A percentile compares a stretch with the other conserved stretches of the same genome.
Conservation (phyloP, 1,140 invertebrate species). For the Cyrtorhinus lividipennis region DNA sequence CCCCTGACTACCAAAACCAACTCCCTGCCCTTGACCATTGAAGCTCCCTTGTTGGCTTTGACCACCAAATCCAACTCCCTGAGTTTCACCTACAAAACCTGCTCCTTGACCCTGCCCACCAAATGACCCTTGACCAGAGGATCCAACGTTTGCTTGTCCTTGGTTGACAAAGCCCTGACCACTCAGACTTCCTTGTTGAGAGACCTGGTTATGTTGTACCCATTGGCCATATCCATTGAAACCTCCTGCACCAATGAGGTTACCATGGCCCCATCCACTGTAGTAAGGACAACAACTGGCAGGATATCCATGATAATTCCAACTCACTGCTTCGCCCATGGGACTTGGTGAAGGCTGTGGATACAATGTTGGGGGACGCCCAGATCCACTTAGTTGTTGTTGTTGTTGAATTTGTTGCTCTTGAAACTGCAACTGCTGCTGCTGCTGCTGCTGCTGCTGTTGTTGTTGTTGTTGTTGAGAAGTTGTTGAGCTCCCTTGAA, state of each 20-base stretch:
- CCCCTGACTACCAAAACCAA: background rate
- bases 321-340: background rate
- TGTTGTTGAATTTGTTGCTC: no score
- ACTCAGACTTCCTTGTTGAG: background rate
- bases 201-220: background rate
- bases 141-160: background rate
- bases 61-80: background rate
- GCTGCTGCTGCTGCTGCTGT: no score
- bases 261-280: background rate
- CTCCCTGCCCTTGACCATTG: constrained; percentile 1
- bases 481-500: background rate
- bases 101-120: background rate
- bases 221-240: constrained; percentile 4
- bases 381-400: no score
- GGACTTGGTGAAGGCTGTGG: background rate
- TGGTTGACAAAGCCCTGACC: background rate
- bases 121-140: background rate
- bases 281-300: background rate
- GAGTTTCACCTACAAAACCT: background rate
- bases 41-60: background rate
- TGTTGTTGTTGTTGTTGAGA: background rate
- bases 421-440: no score
- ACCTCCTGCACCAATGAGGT: background rate
- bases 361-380: background rate
- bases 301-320: constrained; percentile 2